Conservation (phyloP, 2,797 vertebrate species). For the Numenius phaeopus region DNA sequence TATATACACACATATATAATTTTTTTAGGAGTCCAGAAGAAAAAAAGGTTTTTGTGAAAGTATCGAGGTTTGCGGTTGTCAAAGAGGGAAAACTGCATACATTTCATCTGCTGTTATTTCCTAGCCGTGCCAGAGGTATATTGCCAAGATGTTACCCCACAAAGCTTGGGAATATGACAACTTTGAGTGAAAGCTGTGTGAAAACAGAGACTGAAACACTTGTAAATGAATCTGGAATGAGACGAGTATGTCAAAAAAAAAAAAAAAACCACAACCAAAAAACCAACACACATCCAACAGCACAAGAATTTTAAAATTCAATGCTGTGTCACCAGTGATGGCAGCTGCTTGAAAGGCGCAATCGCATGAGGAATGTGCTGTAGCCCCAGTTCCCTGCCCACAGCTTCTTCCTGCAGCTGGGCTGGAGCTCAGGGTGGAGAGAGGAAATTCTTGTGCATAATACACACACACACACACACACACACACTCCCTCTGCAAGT, state of each 20-base stretch:
- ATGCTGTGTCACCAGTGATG: background rate
- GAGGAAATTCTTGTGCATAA: background rate
- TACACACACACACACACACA: too few species aligned
- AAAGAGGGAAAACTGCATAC: background rate
- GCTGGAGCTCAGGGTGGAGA: background rate
- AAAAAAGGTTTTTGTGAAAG: background rate
- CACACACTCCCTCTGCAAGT: background rate
- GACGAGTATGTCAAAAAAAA: background rate
- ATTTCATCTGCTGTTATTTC: constrained; percentile 15
- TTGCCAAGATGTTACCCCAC: constrained; percentile 30
- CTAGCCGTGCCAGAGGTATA: background rate
- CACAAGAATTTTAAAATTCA: background rate
- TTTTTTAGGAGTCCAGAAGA: background rate
- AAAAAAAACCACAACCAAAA: background rate
- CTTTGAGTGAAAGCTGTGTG: constrained; percentile 7
- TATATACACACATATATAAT: fast-evolving
- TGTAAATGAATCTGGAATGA: constrained; percentile 39
- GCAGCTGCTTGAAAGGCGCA: background rate
- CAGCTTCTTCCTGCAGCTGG: background rate
- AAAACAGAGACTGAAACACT: constrained; percentile 33
- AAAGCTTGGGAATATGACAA: constrained; percentile 13
- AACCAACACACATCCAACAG: background rate
- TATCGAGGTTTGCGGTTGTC: background rate
- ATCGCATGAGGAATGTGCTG: fast-evolving
- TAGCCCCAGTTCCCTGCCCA: background rate